Evolutionary conservation across 2,113 vertebrate genomes (phyloP), one percentile per base, ranked within the genome.

Genomic region (Chlamydotis undulata): DNA sequence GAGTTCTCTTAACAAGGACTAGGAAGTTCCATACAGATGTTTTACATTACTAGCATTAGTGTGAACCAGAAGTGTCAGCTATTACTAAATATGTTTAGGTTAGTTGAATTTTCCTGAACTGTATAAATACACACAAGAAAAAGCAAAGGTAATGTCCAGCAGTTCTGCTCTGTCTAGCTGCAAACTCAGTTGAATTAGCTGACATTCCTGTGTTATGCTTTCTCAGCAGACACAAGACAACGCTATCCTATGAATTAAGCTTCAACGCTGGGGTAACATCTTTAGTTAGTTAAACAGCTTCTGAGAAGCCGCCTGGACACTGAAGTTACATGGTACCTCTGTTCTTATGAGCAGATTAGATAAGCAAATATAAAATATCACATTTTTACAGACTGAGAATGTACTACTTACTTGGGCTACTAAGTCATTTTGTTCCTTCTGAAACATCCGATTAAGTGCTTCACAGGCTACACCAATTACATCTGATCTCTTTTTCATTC

Each of bases 401-500:
- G 9, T 22, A 5, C 9, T 52, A 91, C 97, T 97, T 98, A 99
- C 99, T 98, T 99, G 99, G 67, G 99, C 98, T 43, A 99, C 99
- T 29, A 99, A 98, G 75, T 99, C 99, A 29, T 98, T 99, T 97
- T 99, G 99, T 70, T 99, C 99, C 93, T 98, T 99, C 97, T 99
- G 99, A 97, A 99, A 99, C 99, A 99, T 99, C 73, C 99, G 98
- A 93, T 99, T 99, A 56, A 99, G 99, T 61, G 99, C 98, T 97
- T 99, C 99, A 95, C 99, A 99, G 53, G 99, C 99, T 80, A 99
- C 91, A 24, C 99, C 99, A 33, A 99, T 98, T 96, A 99, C 98
- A 97, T 99, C 99, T 0, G 98, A 95, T 25, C 99, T 98, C 80
- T 97, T 97, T 71, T 98, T 99, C 99, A 99, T 99, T 77, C 99